Evolutionary conservation across 2,113 vertebrate genomes (phyloP), one percentile per base, ranked within the genome.

Genomic region (Podilymbus podiceps): DNA sequence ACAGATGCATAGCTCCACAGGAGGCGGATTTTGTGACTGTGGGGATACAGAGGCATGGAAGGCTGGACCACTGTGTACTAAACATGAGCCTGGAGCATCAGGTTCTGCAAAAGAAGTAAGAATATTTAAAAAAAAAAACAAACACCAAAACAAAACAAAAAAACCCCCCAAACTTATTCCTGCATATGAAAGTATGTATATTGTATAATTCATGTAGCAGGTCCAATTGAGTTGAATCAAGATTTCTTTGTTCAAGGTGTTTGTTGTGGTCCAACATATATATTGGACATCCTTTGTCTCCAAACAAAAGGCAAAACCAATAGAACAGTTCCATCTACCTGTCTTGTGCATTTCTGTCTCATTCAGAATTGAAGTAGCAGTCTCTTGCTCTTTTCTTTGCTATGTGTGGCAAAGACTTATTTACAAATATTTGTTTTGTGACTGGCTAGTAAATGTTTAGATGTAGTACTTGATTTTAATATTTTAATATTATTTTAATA

Each of bases 1-100:
- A 88, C 74, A 99, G 99, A 99, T 99, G 99, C 99, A 99, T 50
- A 99, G 98, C 20, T 99, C 99, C 83, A 98, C 98, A 86, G 99
- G 99, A 83, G 99, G 99, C 20, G 99, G 99, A 28, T 99, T 99
- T 98, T 99, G 99, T 97, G 99, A 99, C 95, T 99, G 99, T 97
- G 99, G 99, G 21, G 99, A 99, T 86, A 95, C 98, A 62, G 99
- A 99, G 89, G 99, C 99, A 38, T 99, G 99, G 99, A 99, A 99
- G 97, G 98, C 98, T 38, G 99, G 99, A 47, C 99, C 99, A 0
- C 98, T 98, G 76, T 99, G 99, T 98, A 93, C 98, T 90, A 99
- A 97, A 97, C 99, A 99, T 59, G 99, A 99, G 83, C 98, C 98
- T 89, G 98, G 98, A 90, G 94, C 98, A 88, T 93, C 97, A 92